Base-by-base conservation (phyloP, 1,140 invertebrate genomes). In the Achroia grisella region DNA sequence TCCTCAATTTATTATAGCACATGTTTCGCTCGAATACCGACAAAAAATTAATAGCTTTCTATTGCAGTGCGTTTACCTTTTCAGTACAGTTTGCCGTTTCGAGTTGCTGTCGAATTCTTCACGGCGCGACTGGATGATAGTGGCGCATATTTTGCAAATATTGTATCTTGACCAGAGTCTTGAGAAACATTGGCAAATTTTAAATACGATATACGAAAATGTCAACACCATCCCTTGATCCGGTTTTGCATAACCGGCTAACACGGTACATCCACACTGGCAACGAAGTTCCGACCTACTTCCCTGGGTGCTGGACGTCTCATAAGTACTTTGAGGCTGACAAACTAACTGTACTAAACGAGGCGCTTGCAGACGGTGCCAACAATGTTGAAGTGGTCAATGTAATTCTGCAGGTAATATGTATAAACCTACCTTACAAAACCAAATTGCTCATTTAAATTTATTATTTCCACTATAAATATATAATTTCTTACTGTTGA, bases 231-330 rank as follows among this genome's bases (percentile, higher is more conserved):
- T 29, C 36, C 35, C 60, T 84, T 32, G 64, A 76, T 52, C 60
- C 66, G 12, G 49, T 52, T 47, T 42, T 77, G 13, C 57, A 57
- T 35, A 80, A 75, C 50, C 79, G 79, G 15, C 52, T 89, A 34
- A 72, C 60, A 30, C 73, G 86, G 35, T 89, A 77, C 59, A 58
- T 90, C 8, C 88, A 88, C 32, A 76, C 88, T 48, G 89, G 89
- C 8, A 87, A 87, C 66, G 88, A 89, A 56, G 60, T 81, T 36
- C 83, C 87, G 0, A 86, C 86, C 45, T 90, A 89, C 55, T 88
- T 83, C 44, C 87, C 89, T 46, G 88, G 88, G 39, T 86, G 86
- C 55, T 89, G 88, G 88, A 69, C 80, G 33, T 62, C 82, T 9
- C 83, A 88, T 44, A 76, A 88, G 45, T 89, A 89, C 40, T 89